Percentiles rank a stretch among this genome's conserved stretches.
Evolutionary conservation across 2,888 invertebrate species (phyloP).

Genomic region (Morpho helenor): DNA sequence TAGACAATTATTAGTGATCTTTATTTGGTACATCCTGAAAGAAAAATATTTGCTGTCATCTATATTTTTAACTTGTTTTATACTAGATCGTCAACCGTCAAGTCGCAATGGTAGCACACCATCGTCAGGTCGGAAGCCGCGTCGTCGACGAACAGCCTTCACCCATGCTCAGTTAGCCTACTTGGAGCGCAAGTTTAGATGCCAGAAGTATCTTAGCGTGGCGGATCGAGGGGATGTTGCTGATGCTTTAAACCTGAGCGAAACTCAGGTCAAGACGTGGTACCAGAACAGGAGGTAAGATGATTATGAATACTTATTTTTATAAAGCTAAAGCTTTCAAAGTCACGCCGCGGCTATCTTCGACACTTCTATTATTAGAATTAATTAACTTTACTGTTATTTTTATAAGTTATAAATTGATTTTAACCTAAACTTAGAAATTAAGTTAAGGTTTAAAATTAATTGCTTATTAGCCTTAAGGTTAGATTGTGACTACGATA

Average conservation of each 20-base stretch:
- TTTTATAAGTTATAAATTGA: too few relatives aligned
- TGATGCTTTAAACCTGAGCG: constrained; percentile 91
- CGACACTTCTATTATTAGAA: too few relatives aligned
- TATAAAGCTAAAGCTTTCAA: too few relatives aligned
- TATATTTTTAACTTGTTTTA: background rate
- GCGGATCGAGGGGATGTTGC: constrained; percentile 96
- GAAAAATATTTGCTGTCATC: too few relatives aligned
- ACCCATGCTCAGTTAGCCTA: constrained; percentile 96
- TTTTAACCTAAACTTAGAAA: too few relatives aligned
- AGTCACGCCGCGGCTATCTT: too few relatives aligned
- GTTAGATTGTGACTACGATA: too few relatives aligned
- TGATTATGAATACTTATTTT: background rate
- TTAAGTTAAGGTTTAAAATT: too few relatives aligned
- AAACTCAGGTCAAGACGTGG: constrained; percentile 98
- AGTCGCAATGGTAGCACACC: constrained; percentile 38
- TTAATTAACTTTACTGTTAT: too few relatives aligned
- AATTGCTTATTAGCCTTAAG: too few relatives aligned
- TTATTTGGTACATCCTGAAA: too few relatives aligned
- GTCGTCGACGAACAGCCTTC: constrained; percentile 93
- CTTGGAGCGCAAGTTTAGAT: constrained; percentile 93
- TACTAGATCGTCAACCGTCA: constrained; percentile 46
- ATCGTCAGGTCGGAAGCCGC: constrained; percentile 85
- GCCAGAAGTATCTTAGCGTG: constrained; percentile 96
- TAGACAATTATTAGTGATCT: too few relatives aligned
- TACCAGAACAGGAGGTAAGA: constrained; percentile 91